Percentiles rank a stretch among this genome's conserved stretches.
These are phyloP conservation scores for Heliocidaris tuberculata DNA, from an alignment of 35 echinoderm and acorn worm species.

Conservation along the genomic window DNA sequence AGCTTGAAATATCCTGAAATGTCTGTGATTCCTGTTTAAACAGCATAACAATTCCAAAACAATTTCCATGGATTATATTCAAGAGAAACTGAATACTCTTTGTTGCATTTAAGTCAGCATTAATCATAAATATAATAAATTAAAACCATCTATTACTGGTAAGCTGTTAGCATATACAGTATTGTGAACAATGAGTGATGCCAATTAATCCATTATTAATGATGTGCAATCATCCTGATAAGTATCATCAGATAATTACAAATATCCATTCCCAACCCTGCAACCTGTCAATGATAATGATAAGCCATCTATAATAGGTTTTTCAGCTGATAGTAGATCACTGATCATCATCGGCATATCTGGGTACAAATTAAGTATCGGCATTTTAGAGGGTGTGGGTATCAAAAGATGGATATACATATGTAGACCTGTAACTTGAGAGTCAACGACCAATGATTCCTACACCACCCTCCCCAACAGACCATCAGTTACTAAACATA, in stretches of 20 bases:
- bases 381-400: background rate
- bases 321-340: background rate
- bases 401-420: background rate
- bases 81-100: background rate
- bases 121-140: background rate
- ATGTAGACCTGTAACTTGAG: too few species aligned
- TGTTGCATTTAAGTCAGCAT: background rate
- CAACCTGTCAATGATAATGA: background rate
- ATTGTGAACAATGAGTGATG: background rate
- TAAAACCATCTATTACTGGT: background rate
- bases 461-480: background rate
- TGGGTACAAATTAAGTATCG: background rate
- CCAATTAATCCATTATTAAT: background rate
- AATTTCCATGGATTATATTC: too few species aligned
- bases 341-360: background rate
- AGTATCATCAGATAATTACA: background rate
- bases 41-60: too few species aligned
- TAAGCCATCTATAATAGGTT: background rate
- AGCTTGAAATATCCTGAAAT: too few species aligned
- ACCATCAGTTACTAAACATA: background rate
- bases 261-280: background rate
- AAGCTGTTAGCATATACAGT: background rate
- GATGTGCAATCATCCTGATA: conserved; percentile 9
- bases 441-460: background rate
- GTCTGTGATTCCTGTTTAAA: too few species aligned